Percentiles rank a stretch among this genome's conserved stretches.
Conservation (phyloP, 2,888 invertebrate species). For the Branchipolynoe longqiensis region DNA sequence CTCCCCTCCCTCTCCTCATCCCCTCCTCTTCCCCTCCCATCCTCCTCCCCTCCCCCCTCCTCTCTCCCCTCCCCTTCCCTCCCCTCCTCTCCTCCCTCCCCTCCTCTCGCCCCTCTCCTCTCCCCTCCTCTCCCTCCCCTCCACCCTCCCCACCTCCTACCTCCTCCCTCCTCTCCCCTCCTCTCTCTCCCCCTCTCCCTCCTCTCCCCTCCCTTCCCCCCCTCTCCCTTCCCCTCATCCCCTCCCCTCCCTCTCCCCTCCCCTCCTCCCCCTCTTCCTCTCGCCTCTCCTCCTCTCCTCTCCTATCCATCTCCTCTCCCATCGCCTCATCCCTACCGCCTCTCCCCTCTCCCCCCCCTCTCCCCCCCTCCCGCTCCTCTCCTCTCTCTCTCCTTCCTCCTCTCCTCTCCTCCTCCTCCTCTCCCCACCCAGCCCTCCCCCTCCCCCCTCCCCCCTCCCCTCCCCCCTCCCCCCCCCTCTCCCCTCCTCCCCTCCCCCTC, state of each 20-base stretch:
- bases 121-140: not conserved
- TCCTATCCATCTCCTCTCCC: conserved; percentile 11
- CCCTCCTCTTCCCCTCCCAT: not conserved
- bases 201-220: too few species aligned
- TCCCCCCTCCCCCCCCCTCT: not conserved
- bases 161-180: too few species aligned
- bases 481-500: not conserved
- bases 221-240: too few species aligned
- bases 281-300: too few species aligned
- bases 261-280: too few species aligned
- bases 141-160: not conserved
- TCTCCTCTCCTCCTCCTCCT: not conserved
- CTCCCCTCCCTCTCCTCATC: not conserved
- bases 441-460: not conserved
- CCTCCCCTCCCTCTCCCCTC: too few species aligned
- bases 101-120: not conserved
- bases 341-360: not conserved
- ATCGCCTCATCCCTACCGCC: conserved; percentile 10
- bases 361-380: not conserved
- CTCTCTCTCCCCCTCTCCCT: too few species aligned
- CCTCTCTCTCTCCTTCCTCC: not conserved
- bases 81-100: too few species aligned
- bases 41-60: not conserved
- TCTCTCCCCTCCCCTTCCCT: not conserved
- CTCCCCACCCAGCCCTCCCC: not conserved